Evolutionary conservation across 2,888 invertebrate species (phyloP).

Genomic region (Bombylius major): DNA sequence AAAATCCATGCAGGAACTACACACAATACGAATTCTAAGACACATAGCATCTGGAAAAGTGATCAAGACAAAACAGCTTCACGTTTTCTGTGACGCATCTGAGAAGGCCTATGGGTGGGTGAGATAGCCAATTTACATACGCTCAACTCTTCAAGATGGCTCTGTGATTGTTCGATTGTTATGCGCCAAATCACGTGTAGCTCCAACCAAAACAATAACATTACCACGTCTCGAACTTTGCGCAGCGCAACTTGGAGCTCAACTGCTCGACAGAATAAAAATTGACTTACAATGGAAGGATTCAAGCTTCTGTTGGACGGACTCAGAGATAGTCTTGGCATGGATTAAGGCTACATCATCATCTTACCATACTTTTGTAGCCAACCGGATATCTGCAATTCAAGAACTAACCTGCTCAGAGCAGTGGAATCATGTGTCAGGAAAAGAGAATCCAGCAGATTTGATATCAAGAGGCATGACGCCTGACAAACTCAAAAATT

Average conservation of each 20-base stretch:
- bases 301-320: not conserved
- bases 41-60: not conserved
- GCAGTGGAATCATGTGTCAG: not conserved
- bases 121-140: not conserved
- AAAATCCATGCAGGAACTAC: not conserved
- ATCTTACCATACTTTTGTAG: constrained; percentile 1
- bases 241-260: not conserved
- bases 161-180: not conserved
- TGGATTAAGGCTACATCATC: not conserved
- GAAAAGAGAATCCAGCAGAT: not conserved
- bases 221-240: not conserved
- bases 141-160: not conserved
- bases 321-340: not conserved
- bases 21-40: not conserved
- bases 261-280: not conserved
- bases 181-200: not conserved
- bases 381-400: not conserved
- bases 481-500: not conserved
- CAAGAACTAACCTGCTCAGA: not conserved
- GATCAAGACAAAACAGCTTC: not conserved
- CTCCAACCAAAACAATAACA: not conserved
- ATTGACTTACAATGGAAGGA: not conserved
- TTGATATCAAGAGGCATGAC: not conserved
- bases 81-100: not conserved
- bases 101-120: not conserved